Conservation (phyloP, 2,113 vertebrate genomes). For the Heterocephalus glaber region DNA sequence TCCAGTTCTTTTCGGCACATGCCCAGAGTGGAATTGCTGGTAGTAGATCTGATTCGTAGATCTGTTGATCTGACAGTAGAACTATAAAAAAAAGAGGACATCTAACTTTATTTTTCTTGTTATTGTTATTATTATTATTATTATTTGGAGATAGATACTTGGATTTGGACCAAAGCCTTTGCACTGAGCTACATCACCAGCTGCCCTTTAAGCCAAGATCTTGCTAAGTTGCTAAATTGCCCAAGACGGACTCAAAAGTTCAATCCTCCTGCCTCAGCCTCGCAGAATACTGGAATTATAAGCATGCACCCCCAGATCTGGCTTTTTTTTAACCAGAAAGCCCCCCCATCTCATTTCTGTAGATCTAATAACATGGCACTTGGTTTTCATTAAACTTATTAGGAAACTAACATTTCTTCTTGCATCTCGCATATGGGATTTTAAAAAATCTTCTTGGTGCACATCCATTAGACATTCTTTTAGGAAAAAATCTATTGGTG, state of each 20-base stretch:
- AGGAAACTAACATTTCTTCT: neutral
- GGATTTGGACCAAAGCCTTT: neutral
- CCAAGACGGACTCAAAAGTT: neutral
- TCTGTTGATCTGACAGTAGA: neutral
- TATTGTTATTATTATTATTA: neutral
- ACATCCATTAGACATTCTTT: conserved; percentile 15
- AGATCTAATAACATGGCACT: neutral
- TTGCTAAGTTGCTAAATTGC: neutral
- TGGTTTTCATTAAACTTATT: conserved; percentile 1
- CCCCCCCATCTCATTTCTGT: neutral
- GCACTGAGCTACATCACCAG: neutral
- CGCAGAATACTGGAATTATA: neutral
- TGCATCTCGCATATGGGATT: neutral
- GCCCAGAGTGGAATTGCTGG: neutral
- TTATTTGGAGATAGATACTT: neutral
- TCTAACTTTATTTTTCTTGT: neutral
- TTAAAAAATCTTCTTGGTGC: neutral
- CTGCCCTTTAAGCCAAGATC: neutral
- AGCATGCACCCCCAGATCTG: neutral
- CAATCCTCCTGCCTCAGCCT: neutral
- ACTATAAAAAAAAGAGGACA: neutral
- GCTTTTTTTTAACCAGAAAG: too few relatives aligned
- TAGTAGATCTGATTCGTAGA: neutral
- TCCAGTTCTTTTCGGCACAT: neutral
- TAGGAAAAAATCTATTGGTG: neutral